phyloP scores from a whole-genome alignment of 2,888 invertebrate genomes.

The Apamea monoglypha region DNA sequence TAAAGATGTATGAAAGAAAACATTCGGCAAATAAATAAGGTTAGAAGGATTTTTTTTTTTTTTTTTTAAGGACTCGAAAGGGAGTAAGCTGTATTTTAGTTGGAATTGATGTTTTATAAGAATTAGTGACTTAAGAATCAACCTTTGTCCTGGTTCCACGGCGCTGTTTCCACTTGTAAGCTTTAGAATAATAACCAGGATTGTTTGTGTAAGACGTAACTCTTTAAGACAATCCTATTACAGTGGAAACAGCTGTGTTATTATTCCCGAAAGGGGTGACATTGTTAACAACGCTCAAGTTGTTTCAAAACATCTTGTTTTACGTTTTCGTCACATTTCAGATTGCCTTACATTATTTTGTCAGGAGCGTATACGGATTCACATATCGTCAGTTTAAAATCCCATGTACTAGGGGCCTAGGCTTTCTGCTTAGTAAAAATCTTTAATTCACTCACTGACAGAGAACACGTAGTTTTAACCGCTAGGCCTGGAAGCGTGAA shows the following conservation, averaged over 20 bases:
- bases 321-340: not conserved
- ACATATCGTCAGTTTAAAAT: not conserved
- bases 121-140: not conserved
- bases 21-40: not conserved
- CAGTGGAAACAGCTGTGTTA: slow-evolving; percentile 25
- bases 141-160: not conserved
- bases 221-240: slow-evolving; percentile 9
- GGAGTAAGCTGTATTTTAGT: not conserved
- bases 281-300: slow-evolving; percentile 6
- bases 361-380: not conserved
- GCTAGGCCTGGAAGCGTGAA: too few species aligned
- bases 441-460: not conserved
- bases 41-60: not conserved
- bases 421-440: not conserved
- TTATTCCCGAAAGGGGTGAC: not conserved
- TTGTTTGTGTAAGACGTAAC: slow-evolving; percentile 14
- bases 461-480: not conserved
- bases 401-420: not conserved
- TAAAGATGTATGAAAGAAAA: not conserved
- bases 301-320: not conserved
- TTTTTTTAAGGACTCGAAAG: not conserved
- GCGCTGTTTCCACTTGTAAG: not conserved
- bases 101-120: not conserved
- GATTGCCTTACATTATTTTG: not conserved
- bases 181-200: slow-evolving; percentile 16